phyloP scores from a whole-genome alignment of 2,797 vertebrate species.

The Leuciscus waleckii region DNA sequence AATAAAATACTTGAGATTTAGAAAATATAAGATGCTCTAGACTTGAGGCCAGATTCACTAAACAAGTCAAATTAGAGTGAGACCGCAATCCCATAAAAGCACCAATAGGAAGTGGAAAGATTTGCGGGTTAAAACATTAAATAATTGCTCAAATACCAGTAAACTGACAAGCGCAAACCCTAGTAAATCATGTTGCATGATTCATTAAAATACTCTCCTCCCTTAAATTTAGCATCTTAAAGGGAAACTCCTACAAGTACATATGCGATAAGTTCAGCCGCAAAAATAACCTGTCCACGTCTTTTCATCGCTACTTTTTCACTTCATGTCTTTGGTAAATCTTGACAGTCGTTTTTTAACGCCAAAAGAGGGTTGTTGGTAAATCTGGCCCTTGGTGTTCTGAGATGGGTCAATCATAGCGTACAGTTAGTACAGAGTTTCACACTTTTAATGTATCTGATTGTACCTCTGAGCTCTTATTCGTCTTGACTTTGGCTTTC shows the following conservation, averaged over 20 bases:
- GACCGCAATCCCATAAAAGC: not conserved
- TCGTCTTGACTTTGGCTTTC: constrained; percentile 89
- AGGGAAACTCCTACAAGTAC: not conserved
- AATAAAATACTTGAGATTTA: not conserved
- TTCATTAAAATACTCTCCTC: not conserved
- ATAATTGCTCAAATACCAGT: not conserved
- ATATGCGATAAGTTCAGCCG: not conserved
- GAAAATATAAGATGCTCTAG: not conserved
- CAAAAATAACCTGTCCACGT: not conserved
- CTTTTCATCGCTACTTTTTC: not conserved
- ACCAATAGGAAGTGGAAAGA: not conserved
- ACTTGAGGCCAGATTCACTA: not conserved
- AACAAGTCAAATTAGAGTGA: not conserved
- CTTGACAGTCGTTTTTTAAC: not conserved
- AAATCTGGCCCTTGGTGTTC: not conserved
- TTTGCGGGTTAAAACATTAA: not conserved
- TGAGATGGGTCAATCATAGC: not conserved
- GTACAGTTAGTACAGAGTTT: not conserved
- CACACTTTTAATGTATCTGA: not conserved
- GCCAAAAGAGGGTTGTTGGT: not conserved
- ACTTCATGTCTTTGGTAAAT: not conserved
- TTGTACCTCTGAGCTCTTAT: constrained; percentile 86
- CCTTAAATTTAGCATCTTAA: not conserved
- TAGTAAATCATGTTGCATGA: not conserved
- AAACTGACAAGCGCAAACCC: not conserved